Base-by-base conservation (phyloP, 2,113 vertebrate species). In the Anas platyrhynchos region DNA sequence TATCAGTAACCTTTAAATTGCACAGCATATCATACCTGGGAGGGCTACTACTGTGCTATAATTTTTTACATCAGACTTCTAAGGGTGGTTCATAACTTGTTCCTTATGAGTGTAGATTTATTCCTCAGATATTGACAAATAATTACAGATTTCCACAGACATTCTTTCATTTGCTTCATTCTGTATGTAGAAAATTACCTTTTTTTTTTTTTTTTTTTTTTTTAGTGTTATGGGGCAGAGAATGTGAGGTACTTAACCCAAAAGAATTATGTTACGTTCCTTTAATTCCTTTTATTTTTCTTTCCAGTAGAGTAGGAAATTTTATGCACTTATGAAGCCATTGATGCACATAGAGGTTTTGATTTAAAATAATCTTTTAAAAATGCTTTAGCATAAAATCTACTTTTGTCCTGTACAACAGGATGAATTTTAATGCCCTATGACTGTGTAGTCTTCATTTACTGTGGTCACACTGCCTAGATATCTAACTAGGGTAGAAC, bases 361-460 rank as follows among this genome's bases (percentile, higher is more conserved):
- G 31, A 27, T 38, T 56, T 11, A 13, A 86, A 76, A 46, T 56
- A 58, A n/a, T 41, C 17, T 56, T 48, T 48, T 32, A 58, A 3
- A 84, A 88, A 73, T 75, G 20, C 32, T 78, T 12, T n/a, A 48
- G 25, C 31, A 88, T 71, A 86, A 93, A 92, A 23, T 27, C 43
- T 82, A 36, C 68, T 84, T 97, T 93, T 58, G 59, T 65, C 34
- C n/a, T 38, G 46, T 34, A 84, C 73, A 83, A 29, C 65, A 75
- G 38, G 62, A 86, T 78, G 73, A 65, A 23, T 88, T 94, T 61
- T 76, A 91, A 65, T 65, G 32, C 52, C 67, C 44, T 10, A 68
- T 65, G 23, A 84, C 48, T 89, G 46, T 86, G 91, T 94, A 88
- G 63, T 93, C 85, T 88, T 83, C 41, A 32, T 93, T 95, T 93